Base-by-base conservation (phyloP, 92 coral and sea anemone species). In the Parazoanthus swiftii region DNA sequence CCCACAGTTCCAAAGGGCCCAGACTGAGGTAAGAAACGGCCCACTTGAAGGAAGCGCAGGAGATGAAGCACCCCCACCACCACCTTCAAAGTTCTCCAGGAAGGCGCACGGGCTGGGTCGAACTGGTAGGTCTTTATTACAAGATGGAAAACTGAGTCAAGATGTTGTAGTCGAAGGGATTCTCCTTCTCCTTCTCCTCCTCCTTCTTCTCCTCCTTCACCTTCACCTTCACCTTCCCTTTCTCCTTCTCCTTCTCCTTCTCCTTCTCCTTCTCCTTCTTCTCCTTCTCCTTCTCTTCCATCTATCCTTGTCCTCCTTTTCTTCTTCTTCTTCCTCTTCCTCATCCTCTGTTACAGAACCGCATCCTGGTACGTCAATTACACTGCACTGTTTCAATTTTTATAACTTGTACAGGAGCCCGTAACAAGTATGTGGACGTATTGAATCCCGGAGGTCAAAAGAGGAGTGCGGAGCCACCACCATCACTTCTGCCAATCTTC, bases 61-160 rank as follows among this genome's bases (percentile, higher is more conserved):
- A 44, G 89, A 91, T 13, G 89, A 89, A 77, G 79, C 89, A 0
- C 83, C 95, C 20, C 94, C 98, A 54, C 92, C 96, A 8, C 84
- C 94, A 46, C 90, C 92, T 0, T 95, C 98, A 8, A 94, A 91
- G 87, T 96, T 96, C 66, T 96, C 99, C 59, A 86, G 99, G 76
- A 92, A 92, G 76, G 99, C 98, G 15, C 91, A 91, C 65, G 91
- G 94, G 46, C 88, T 91, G 25, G 92, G 96, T 6, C 84, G 98
- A 43, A 79, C 92, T 5, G 96, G 98, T 93, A 81, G 36, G 98
- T 58, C 4, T 25, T 37, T 25, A 13, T 23, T 20, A 20, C 35
- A 76, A 76, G 51, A 26, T 21, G 8, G 8, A 63, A 29, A 29
- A 29, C 33, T 7, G 1, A 13, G 59, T 54, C 18, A 54, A 15